Base-by-base conservation (phyloP, 2,888 invertebrate species). In the Halocaridina rubra region DNA sequence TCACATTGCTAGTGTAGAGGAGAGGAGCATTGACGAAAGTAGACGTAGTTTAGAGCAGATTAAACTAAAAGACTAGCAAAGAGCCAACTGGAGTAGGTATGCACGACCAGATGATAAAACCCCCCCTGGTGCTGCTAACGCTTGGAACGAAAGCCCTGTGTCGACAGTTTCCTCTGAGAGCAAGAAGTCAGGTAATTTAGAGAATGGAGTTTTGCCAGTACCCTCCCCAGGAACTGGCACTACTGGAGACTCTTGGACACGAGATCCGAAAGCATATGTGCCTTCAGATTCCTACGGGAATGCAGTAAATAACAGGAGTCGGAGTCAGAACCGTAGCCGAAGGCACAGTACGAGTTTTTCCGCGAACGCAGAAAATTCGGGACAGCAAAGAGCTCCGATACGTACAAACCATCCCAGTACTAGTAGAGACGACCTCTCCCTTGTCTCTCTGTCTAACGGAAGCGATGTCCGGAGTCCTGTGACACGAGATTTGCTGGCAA, bases 31-130 rank as follows among this genome's bases (percentile, higher is more conserved):
- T 16, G 72, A 77, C 32, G 81, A 86, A 10, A 86, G 64, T 64
- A 75, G 81, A 67, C 81, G 69, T 22, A 86, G 81, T 39, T 67
- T 86, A 33, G 85, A 87, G 22, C 67, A 61, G 53, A 85, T 87
- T 57, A 79, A 69, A 32, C 79, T 87, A 13, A 53, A 77, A 57
- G 81, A 87, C 78, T 87, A 87, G 87, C 87, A 87, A 71, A 64
- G 80, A 33, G 84, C 87, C 53, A 78, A 72, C 84, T 78, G 79
- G 80, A 64, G 86, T 64, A 71, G 61, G 76, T 76, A 84, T 80
- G 22, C 86, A 76, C 72, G 78, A 53, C 29, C 24, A 67, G 82
- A 82, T 13, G 78, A 76, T 32, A 76, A 53, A 30, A 72, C 67
- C 69, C 29, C 46, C 32, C 75, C 69, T 30, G 57, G 71, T 30